Base-by-base conservation (phyloP, 2,113 vertebrate genomes). In the Rattus rattus region DNA sequence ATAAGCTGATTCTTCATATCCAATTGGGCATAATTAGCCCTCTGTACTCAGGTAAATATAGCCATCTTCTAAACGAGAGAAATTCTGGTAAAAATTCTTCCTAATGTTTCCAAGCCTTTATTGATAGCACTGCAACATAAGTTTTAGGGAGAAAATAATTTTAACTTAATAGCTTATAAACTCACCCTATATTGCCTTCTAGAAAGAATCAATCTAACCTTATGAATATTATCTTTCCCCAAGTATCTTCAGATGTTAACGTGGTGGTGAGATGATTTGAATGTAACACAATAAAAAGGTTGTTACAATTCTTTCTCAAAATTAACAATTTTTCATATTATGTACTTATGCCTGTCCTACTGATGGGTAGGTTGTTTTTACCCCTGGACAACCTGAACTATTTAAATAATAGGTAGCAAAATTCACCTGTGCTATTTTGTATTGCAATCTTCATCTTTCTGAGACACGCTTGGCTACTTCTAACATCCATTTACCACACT, bases 281-380 rank as follows among this genome's bases (percentile, higher is more conserved):
- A 89, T 88, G 88, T 96, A 97, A 83, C 69, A 91, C 7, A 93
- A 76, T 54, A n/a, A n/a, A 9, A 92, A 92, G 49, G 85, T 13
- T 65, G 5, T 28, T 77, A 54, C 73, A 79, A 6, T 8, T 75
- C 30, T 92, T 67, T 72, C 52, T 39, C 83, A 93, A 80, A 92
- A 16, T 49, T n/a, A 95, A 63, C 67, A 96, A 13, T 0, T n/a
- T 94, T 54, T 95, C 39, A 97, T 81, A 70, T 36, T 65, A 28
- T 49, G 61, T 70, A 13, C n/a, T n/a, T 59, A 97, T 97, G 98
- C 93, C 33, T 98, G 95, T 54, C 98, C 76, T 75, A 94, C 96
- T 94, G 67, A 77, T 87, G 96, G 89, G 80, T 47, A n/a, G 70
- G 80, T 96, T 77, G 43, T n/a, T 95, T 95, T 39, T 52, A 52